A percentile compares a stretch with the other conserved stretches of the same genome.
phyloP scores from a whole-genome alignment of 2,888 invertebrate species.

The Lithophane leautieri region DNA sequence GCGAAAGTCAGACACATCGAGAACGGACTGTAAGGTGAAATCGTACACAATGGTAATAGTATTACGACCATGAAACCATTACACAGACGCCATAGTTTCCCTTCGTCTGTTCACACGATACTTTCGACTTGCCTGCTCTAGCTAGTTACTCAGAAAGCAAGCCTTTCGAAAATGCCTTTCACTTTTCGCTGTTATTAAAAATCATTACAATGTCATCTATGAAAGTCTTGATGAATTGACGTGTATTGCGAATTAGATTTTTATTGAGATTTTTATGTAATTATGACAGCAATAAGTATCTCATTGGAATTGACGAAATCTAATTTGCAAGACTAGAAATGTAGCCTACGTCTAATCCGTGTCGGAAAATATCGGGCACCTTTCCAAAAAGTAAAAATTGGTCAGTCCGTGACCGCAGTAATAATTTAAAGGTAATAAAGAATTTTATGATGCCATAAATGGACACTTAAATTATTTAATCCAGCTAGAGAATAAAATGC shows the following conservation, averaged over 20 bases:
- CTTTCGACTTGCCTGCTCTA: constrained; percentile 85
- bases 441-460: constrained; percentile 31
- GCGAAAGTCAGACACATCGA: constrained; percentile 58
- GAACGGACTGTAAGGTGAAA: constrained; percentile 64
- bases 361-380: not conserved
- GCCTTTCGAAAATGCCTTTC: constrained; percentile 85
- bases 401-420: not conserved
- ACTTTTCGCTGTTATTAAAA: constrained; percentile 87
- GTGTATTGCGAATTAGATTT: constrained; percentile 55
- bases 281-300: constrained; percentile 18
- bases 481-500: constrained; percentile 30
- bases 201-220: constrained; percentile 81
- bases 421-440: constrained; percentile 30
- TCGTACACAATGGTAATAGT: constrained; percentile 66
- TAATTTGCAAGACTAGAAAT: constrained; percentile 12
- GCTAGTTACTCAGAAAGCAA: constrained; percentile 87
- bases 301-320: not conserved
- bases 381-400: constrained; percentile 24
- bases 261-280: constrained; percentile 35
- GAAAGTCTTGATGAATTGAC: constrained; percentile 76
- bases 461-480: constrained; percentile 17
- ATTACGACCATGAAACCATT: constrained; percentile 65
- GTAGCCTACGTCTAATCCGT: not conserved
- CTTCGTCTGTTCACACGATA: constrained; percentile 83
- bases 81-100: constrained; percentile 77